These are phyloP conservation scores for Hydrocynus forskahlii DNA, from an alignment of 2,797 vertebrate species.

Conservation along the genomic window DNA sequence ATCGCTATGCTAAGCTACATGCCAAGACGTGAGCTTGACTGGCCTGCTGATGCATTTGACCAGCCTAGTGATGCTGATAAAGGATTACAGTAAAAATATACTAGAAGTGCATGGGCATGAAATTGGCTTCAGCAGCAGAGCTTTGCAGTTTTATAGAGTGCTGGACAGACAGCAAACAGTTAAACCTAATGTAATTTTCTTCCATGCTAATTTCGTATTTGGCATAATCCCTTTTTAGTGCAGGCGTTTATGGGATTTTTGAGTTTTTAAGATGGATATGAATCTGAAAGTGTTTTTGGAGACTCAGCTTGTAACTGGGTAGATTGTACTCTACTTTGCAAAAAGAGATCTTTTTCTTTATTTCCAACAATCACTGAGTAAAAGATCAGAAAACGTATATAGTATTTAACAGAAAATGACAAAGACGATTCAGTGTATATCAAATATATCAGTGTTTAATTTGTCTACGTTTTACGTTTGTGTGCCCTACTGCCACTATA, in stretches of 20 bases:
- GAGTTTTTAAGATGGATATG: background rate
- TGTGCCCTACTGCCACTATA: too few species aligned
- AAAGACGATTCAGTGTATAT: background rate
- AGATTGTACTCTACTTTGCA: background rate
- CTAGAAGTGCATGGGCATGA: constrained; percentile 52
- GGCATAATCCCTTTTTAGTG: background rate
- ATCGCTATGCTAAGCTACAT: constrained; percentile 44
- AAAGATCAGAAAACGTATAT: background rate
- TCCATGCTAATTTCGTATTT: background rate
- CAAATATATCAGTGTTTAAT: background rate
- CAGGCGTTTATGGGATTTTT: background rate
- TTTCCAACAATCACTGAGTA: too few species aligned
- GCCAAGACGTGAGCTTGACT: constrained; percentile 22
- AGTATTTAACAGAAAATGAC: too few species aligned
- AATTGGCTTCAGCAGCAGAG: constrained; percentile 36
- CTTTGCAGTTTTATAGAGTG: constrained; percentile 21
- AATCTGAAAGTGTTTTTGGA: background rate
- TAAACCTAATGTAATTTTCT: constrained; percentile 28
- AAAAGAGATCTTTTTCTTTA: background rate
- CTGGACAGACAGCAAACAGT: constrained; percentile 29
- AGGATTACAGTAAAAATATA: constrained; percentile 48
- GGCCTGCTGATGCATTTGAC: constrained; percentile 28
- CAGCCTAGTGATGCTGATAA: constrained; percentile 46
- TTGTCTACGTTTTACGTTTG: background rate
- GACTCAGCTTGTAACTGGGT: background rate